These are phyloP conservation scores for Tautogolabrus adspersus DNA, from an alignment of 2,113 vertebrate species.

Conservation along the genomic window DNA sequence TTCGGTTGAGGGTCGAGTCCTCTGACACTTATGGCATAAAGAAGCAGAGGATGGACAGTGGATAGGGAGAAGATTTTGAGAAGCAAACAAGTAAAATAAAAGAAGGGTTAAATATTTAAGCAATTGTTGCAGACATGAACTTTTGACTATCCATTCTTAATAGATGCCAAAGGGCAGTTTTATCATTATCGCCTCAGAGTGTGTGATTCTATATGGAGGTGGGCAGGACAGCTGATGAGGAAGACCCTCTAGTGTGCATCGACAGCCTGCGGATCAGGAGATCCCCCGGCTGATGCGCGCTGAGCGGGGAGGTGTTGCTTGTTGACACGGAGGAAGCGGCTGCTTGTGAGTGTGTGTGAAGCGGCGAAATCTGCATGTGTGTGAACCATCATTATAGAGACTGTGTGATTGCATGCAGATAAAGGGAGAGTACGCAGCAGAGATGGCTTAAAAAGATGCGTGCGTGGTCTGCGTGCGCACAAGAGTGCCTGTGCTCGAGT, in stretches of 20 bases:
- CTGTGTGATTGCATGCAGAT: not conserved
- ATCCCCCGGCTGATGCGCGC: conserved; percentile 39
- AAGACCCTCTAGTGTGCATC: not conserved
- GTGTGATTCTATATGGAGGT: not conserved
- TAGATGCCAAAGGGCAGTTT: not conserved
- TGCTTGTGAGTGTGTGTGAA: conserved; percentile 16
- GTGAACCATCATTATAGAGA: not conserved
- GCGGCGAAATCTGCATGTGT: conserved; percentile 11
- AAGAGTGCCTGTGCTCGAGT: not conserved
- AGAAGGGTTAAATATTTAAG: not conserved
- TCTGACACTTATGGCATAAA: not conserved
- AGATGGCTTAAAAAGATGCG: not conserved
- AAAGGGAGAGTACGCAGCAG: not conserved
- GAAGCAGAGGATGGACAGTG: not conserved
- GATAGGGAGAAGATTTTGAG: not conserved
- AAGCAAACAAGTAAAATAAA: not conserved
- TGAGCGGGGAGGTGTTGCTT: conserved; percentile 28
- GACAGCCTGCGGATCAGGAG: conserved; percentile 10
- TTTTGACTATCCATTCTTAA: not conserved
- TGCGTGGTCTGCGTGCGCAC: conserved; percentile 11
- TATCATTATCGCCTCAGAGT: not conserved
- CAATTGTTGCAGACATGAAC: conserved; percentile 23
- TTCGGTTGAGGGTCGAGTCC: not conserved
- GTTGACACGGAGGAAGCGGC: conserved; percentile 42
- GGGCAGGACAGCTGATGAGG: conserved; percentile 28